Percentiles rank a stretch among this genome's conserved stretches.
Conservation (phyloP, 1,140 invertebrate species). For the Danaus melanippus region DNA sequence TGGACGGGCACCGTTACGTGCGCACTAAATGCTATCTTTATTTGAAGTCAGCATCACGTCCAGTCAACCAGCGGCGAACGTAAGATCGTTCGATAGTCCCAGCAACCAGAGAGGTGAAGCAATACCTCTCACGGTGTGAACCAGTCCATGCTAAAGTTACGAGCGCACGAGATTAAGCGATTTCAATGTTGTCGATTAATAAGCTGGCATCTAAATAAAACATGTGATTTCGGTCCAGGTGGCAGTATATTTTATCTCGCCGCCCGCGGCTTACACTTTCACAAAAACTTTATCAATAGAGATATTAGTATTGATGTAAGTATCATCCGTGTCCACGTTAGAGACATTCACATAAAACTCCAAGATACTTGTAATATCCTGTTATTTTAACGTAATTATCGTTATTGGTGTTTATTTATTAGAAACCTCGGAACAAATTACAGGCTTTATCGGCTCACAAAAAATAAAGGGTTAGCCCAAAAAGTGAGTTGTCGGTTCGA, state of each 20-base stretch:
- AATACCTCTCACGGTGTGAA: slow-evolving; percentile 45
- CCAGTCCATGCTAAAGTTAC: slow-evolving; percentile 40
- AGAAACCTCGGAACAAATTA: slow-evolving; percentile 67
- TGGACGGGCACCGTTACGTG: slow-evolving; percentile 42
- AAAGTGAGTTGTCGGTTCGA: slow-evolving; percentile 69
- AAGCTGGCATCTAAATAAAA: slow-evolving; percentile 54
- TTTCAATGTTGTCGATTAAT: slow-evolving; percentile 48
- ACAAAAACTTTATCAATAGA: slow-evolving; percentile 62
- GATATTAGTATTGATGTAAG: slow-evolving; percentile 52
- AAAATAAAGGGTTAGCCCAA: slow-evolving; percentile 68
- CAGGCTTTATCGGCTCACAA: slow-evolving; percentile 64
- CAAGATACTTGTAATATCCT: slow-evolving; percentile 59
- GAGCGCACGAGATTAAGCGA: slow-evolving; percentile 39
- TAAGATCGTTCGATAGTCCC: slow-evolving; percentile 40
- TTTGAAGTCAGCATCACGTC: slow-evolving; percentile 52
- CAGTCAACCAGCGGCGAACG: slow-evolving; percentile 22
- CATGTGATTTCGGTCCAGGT: slow-evolving; percentile 49
- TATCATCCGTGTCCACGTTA: slow-evolving; percentile 39
- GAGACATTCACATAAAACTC: slow-evolving; percentile 54
- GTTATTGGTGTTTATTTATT: slow-evolving; percentile 72
- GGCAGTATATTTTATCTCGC: slow-evolving; percentile 50
- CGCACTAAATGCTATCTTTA: slow-evolving; percentile 54
- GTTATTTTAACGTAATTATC: slow-evolving; percentile 71
- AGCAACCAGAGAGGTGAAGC: slow-evolving; percentile 42
- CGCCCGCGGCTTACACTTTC: slow-evolving; percentile 56